Base-by-base conservation (phyloP, 1,140 invertebrate genomes). In the Trichogramma pretiosum region DNA sequence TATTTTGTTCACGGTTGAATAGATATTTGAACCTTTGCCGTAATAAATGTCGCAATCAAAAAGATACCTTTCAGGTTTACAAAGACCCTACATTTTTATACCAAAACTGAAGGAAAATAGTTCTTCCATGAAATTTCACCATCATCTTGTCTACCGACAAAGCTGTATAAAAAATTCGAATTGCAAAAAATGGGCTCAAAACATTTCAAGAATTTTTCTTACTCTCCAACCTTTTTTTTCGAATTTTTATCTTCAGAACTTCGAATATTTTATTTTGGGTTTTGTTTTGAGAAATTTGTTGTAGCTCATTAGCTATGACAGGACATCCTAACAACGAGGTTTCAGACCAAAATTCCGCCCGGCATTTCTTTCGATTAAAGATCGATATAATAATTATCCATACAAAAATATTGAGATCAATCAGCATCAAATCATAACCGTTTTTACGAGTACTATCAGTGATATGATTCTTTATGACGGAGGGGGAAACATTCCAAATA, bases 401-500 rank as follows among this genome's bases (percentile, higher is more conserved):
- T 16, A 53, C 8, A 46, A 56, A 56, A 44, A 47, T 14, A 24
- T 53, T 41, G 5, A 53, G 46, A 48, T 55, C 37, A 30, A 30
- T 0, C 38, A 28, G n/a, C 17, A 40, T 45, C 24, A 55, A 21
- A 43, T 37, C 4, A n/a, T 37, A 48, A 37, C 39, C 46, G 36
- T 53, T 51, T 33, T 30, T 11, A 18, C 18, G 11, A 17, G 46
- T 51, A 26, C 24, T 18, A 42, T 56, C 42, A 34, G 53, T 39
- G n/a, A 56, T 51, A 30, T 47, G 39, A 18, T 18, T 33, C 34
- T 56, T 56, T 23, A 56, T 46, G 28, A 49, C 48, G n/a, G 28
- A 19, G 32, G 40, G 50, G 51, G 51, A 38, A 52, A 56, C 2
- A 52, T 8, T 40, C 52, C 50, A 43, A 56, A 56, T 39, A 56